phyloP scores from a whole-genome alignment of 1,140 invertebrate genomes.

The Rhyacophila brunnea region DNA sequence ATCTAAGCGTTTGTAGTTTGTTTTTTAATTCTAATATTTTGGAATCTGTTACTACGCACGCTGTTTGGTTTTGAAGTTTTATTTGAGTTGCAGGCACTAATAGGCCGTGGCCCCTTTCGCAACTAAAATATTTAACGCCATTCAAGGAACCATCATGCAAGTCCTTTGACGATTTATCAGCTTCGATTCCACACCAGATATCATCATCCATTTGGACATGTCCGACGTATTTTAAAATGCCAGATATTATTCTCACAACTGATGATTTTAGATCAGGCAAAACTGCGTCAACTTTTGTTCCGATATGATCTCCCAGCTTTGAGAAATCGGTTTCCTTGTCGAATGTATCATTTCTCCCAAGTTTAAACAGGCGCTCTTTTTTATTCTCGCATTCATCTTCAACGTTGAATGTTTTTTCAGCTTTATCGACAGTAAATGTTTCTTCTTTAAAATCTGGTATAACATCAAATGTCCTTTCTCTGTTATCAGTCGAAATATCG shows the following conservation, averaged over 20 bases:
- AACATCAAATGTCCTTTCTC: slow-evolving; percentile 22
- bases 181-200: slow-evolving; percentile 64
- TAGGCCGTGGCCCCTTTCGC: slow-evolving; percentile 49
- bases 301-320: slow-evolving; percentile 42
- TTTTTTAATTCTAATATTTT: slow-evolving; percentile 26
- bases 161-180: slow-evolving; percentile 48
- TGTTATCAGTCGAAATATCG: not conserved
- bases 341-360: not conserved
- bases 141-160: slow-evolving; percentile 64
- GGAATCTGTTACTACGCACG: not conserved
- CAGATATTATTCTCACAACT: slow-evolving; percentile 35
- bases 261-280: slow-evolving; percentile 41
- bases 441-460: slow-evolving; percentile 13
- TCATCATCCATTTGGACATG: slow-evolving; percentile 58
- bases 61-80: slow-evolving; percentile 9
- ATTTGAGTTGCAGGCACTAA: slow-evolving; percentile 48
- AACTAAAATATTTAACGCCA: slow-evolving; percentile 57
- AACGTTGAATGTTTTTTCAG: slow-evolving; percentile 4
- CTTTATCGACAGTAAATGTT: slow-evolving; percentile 6
- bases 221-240: slow-evolving; percentile 59
- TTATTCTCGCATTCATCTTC: slow-evolving; percentile 9
- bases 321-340: slow-evolving; percentile 12
- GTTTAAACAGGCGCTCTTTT: not conserved
- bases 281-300: slow-evolving; percentile 55
- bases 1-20: slow-evolving; percentile 12